Conservation (phyloP, 2,797 vertebrate species). For the Karalla daura region DNA sequence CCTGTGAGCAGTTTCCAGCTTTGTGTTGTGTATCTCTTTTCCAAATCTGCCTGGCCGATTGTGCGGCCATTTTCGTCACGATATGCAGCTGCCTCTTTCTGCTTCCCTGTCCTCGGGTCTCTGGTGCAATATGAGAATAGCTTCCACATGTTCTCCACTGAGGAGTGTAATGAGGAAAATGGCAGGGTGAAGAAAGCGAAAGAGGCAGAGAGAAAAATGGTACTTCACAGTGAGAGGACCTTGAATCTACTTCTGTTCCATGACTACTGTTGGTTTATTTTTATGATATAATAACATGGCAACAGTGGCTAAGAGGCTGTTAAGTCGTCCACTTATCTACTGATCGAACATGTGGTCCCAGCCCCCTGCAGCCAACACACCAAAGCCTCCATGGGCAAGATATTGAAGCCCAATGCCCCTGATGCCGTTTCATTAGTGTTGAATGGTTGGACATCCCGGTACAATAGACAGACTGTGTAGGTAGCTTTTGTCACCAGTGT, state of each 20-base stretch:
- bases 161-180: conserved; percentile 23
- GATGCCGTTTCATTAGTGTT: too few relatives aligned
- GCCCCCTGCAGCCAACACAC: too few relatives aligned
- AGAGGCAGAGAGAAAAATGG: not conserved
- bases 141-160: conserved; percentile 72
- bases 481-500: too few relatives aligned
- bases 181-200: not conserved
- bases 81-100: conserved; percentile 60
- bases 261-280: not conserved
- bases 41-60: conserved; percentile 62
- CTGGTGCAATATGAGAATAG: conserved; percentile 57
- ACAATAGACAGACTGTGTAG: too few relatives aligned
- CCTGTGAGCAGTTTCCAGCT: conserved; percentile 33
- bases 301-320: too few relatives aligned
- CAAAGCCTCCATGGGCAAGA: too few relatives aligned
- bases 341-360: too few relatives aligned
- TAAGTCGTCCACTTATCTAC: too few relatives aligned
- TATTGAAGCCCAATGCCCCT: too few relatives aligned
- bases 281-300: not conserved
- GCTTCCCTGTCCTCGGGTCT: conserved; percentile 54
- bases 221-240: not conserved
- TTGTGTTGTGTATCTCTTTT: conserved; percentile 45
- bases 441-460: too few relatives aligned
- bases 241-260: not conserved
- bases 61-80: conserved; percentile 49